Percentiles rank a stretch among this genome's conserved stretches.
Conservation (phyloP, 2,113 vertebrate species). For the Isurus oxyrinchus region DNA sequence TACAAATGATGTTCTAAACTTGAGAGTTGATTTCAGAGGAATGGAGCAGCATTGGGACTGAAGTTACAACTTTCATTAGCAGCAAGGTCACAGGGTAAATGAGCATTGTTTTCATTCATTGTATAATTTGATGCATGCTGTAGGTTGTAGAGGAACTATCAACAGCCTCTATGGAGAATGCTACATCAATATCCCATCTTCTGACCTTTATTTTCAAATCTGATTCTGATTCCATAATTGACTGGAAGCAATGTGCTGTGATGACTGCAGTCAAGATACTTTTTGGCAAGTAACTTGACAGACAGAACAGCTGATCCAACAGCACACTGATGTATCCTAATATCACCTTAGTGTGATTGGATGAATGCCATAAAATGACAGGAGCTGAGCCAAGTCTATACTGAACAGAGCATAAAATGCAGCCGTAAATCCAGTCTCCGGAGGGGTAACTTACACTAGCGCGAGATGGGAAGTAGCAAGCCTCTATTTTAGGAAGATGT, state of each 20-base stretch:
- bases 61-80: neutral
- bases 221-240: neutral
- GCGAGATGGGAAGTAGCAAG: slow-evolving; percentile 16
- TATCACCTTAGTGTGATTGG: slow-evolving; percentile 17
- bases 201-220: neutral
- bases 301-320: slow-evolving; percentile 29
- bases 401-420: neutral
- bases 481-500: slow-evolving; percentile 31
- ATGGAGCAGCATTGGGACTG: neutral
- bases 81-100: neutral
- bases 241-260: neutral
- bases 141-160: neutral
- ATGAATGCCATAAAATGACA: neutral
- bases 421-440: neutral
- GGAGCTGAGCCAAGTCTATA: slow-evolving; percentile 25
- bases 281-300: neutral
- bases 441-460: neutral
- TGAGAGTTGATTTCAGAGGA: neutral
- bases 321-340: neutral
- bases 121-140: neutral
- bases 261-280: too few species aligned
- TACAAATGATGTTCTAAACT: neutral
- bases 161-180: neutral
- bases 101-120: neutral
- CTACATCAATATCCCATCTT: too few species aligned